These are phyloP conservation scores for Pangasius macronema DNA, from an alignment of 2,797 vertebrate genomes.

Conservation along the genomic window DNA sequence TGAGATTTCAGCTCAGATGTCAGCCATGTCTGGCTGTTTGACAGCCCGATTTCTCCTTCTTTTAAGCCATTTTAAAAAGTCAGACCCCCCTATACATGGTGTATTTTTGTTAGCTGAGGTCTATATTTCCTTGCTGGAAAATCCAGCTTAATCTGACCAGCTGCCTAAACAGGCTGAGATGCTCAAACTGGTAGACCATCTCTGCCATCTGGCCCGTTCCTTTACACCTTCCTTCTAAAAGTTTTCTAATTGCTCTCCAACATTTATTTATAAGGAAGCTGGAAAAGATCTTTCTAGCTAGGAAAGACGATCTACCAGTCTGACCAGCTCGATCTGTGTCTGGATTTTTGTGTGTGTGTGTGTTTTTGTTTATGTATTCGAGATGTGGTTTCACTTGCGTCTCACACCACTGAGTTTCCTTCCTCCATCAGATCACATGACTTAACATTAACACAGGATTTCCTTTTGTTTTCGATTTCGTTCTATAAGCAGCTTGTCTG, in stretches of 20 bases:
- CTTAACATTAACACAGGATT: neutral
- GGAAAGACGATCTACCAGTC: too few relatives aligned
- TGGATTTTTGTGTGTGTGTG: neutral
- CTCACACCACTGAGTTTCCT: neutral
- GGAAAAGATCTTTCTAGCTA: neutral
- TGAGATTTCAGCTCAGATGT: neutral
- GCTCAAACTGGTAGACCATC: too few relatives aligned
- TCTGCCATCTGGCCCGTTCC: neutral
- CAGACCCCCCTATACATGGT: neutral
- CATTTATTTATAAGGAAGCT: neutral
- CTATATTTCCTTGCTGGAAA: neutral
- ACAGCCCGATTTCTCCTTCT: neutral
- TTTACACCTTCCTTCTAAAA: neutral
- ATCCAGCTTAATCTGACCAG: neutral
- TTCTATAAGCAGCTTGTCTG: neutral
- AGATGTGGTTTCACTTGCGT: neutral
- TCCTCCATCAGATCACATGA: neutral
- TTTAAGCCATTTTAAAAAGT: neutral
- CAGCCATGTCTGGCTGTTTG: neutral
- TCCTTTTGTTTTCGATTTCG: slow-evolving; percentile 6
- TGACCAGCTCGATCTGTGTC: neutral
- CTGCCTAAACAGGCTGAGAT: neutral
- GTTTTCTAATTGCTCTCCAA: neutral
- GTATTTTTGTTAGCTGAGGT: neutral
- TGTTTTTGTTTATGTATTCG: neutral